Evolutionary conservation across 2,888 invertebrate genomes (phyloP).

Genomic region (Timema cristinae): DNA sequence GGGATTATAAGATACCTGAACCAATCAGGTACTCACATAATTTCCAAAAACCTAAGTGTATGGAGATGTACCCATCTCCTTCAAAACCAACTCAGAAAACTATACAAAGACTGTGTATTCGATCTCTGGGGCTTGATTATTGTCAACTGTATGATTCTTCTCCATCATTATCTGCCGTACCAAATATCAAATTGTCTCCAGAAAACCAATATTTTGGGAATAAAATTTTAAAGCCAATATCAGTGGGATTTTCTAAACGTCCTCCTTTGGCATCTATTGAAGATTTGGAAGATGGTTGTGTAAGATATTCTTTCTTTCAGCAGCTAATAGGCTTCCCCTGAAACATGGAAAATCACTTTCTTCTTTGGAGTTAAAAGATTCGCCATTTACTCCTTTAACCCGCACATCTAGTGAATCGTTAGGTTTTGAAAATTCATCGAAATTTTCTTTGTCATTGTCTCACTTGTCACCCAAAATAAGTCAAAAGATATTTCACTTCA

Average conservation of each 20-base stretch:
- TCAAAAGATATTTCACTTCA: constrained; percentile 8
- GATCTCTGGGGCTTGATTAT: constrained; percentile 2
- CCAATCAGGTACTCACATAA: neutral
- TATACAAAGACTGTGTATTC: constrained; percentile 4
- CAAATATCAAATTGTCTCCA: neutral
- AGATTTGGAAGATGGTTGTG: constrained; percentile 11
- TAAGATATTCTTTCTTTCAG: neutral
- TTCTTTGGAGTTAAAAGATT: neutral
- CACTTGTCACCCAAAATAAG: neutral
- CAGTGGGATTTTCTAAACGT: neutral
- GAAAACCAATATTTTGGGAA: neutral
- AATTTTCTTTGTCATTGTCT: neutral
- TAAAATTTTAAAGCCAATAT: constrained; percentile 21
- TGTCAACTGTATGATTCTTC: neutral
- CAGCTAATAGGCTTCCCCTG: neutral
- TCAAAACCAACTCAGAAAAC: neutral
- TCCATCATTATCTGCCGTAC: too few species aligned
- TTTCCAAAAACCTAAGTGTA: too few species aligned
- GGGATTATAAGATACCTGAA: neutral
- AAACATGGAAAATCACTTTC: constrained; percentile 14
- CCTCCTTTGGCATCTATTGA: constrained; percentile 20
- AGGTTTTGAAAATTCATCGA: too few species aligned
- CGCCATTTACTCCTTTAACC: too few species aligned
- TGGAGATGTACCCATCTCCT: neutral
- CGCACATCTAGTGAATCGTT: too few species aligned